A percentile compares a stretch with the other conserved stretches of the same genome.
phyloP scores from a whole-genome alignment of 92 coral and sea anemone genomes.

The Actinernus sp. region DNA sequence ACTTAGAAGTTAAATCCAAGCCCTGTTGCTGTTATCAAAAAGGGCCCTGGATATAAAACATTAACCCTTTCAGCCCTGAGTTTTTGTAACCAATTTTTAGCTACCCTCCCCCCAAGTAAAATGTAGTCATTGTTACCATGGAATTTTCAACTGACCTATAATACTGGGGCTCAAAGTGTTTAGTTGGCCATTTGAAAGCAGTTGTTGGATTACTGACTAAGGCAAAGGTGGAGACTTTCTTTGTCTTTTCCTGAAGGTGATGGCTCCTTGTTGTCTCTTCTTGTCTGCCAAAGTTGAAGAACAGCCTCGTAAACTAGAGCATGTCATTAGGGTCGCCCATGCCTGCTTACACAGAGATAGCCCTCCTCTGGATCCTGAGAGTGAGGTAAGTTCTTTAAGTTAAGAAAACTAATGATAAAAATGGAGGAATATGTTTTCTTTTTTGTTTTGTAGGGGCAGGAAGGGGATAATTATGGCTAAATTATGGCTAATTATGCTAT shows the following conservation, averaged over 20 bases:
- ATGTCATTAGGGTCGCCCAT: constrained; percentile 95
- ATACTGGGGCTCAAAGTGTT: neutral
- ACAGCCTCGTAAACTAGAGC: constrained; percentile 97
- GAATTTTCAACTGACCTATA: no score
- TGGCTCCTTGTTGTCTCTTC: constrained; percentile 98
- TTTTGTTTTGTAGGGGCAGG: no score
- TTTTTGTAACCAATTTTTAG: no score
- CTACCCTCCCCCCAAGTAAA: no score
- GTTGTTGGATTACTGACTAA: neutral
- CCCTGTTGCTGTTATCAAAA: no score
- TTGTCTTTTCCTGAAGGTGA: constrained; percentile 21
- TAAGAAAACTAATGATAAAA: no score
- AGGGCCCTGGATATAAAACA: constrained; percentile 7
- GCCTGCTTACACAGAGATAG: constrained; percentile 94
- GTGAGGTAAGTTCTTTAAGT: constrained; percentile 93
- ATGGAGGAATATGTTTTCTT: no score
- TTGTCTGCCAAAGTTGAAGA: constrained; percentile 97
- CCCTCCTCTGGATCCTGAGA: constrained; percentile 87
- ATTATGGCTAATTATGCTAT: no score
- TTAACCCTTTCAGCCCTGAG: no score
- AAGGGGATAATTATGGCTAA: no score
- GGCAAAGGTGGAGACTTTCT: neutral
- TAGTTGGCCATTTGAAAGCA: neutral
- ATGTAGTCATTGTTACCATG: no score
- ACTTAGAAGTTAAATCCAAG: no score